These are phyloP conservation scores for Sinocyclocheilus grahami DNA, from an alignment of 2,113 vertebrate species.

Conservation along the genomic window DNA sequence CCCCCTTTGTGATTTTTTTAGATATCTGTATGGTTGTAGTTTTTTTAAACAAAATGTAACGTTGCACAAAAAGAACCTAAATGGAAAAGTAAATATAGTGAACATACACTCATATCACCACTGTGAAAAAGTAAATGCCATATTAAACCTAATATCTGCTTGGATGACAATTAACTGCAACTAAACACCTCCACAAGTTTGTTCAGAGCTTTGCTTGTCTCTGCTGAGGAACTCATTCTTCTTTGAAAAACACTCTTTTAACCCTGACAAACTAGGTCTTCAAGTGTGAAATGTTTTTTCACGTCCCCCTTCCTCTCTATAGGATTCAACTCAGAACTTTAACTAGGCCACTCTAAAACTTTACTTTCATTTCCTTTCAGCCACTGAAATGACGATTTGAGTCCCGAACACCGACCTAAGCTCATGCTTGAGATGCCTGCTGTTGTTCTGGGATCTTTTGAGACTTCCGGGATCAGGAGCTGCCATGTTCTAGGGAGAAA, in stretches of 20 bases:
- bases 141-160: neutral
- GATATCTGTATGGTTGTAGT: neutral
- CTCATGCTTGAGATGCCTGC: neutral
- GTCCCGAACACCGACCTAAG: neutral
- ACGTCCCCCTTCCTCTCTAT: neutral
- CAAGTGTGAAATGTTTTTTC: slow-evolving; percentile 2
- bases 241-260: neutral
- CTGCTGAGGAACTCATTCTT: neutral
- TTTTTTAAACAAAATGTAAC: neutral
- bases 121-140: neutral
- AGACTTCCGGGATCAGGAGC: neutral
- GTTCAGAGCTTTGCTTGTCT: neutral
- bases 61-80: neutral
- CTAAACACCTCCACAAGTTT: neutral
- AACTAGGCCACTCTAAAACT: slow-evolving; percentile 11
- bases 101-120: neutral
- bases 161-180: neutral
- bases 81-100: neutral
- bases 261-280: neutral
- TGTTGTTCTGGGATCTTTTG: neutral
- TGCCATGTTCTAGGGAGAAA: neutral
- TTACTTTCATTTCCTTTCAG: neutral
- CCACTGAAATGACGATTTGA: neutral
- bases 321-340: neutral
- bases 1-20: neutral